Evolutionary conservation across 2,113 vertebrate species (phyloP), one percentile per base, ranked within the genome.

Genomic region (Otocyon megalotis): DNA sequence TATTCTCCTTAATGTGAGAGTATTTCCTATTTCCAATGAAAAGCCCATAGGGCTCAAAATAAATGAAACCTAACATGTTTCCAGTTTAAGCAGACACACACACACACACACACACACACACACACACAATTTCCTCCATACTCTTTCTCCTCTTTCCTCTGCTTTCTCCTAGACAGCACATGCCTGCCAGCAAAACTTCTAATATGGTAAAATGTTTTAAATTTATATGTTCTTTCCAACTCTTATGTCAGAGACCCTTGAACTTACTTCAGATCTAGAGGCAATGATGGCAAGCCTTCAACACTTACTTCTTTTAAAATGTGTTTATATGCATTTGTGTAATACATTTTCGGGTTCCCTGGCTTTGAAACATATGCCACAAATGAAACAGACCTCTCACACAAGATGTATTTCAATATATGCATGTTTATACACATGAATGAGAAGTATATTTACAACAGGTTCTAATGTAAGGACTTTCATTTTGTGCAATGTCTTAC

Each of bases 201-300:
- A 83, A 62, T 48, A 8, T 56, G 89, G 54, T 60, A 76, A 93
- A 93, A 96, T 89, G 62, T 71, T 95, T 96, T 84, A 65, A 87
- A 77, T 90, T 76, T 92, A 30, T 85, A 58, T 87, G 56, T 94
- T 74, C 94, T 94, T 97, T 97, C 88, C 82, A 95, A 53, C 82
- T 93, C 76, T 96, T 77, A 88, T 35, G 54, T 95, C 74, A 90
- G 76, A 93, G 79, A 87, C 8, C 26, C 76, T 92, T 95, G 79
- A 92, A 94, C 53, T 80, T 81, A 48, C 54, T 90, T 96, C 72
- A 93, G 86, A 80, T 93, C 87, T 90, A 74, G 90, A 91, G 87
- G 92, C 86, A 93, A 5, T 63, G 79, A 83, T 93, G 89, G 95
- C 88, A 90, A 92, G n/a, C 19, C 67, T 77, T 96, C 76, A 92